phyloP scores from a whole-genome alignment of 2,113 vertebrate genomes.

The Merops nubicus region DNA sequence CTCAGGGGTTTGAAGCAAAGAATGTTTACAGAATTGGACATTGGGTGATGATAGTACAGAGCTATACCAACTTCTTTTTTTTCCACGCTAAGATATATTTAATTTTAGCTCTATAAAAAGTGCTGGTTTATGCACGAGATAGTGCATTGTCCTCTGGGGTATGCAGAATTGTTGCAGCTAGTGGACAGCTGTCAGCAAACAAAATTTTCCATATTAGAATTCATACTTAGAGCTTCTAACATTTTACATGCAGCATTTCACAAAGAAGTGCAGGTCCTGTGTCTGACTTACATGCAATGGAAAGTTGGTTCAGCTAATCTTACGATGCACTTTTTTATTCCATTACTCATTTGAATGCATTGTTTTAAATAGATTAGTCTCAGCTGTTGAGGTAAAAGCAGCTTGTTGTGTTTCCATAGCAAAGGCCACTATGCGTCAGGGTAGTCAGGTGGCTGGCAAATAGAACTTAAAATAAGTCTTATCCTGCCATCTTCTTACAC shows the following conservation, averaged over 20 bases:
- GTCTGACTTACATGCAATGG: neutral
- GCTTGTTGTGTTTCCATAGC: slow-evolving; percentile 60
- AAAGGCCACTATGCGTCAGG: slow-evolving; percentile 1
- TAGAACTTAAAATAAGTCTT: neutral
- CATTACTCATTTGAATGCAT: neutral
- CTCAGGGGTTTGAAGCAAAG: neutral
- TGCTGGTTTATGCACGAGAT: neutral
- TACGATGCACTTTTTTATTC: neutral
- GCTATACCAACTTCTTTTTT: neutral
- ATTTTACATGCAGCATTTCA: no score
- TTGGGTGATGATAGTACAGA: neutral
- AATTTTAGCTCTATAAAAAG: neutral
- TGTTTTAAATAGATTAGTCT: slow-evolving; percentile 60
- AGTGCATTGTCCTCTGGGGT: neutral
- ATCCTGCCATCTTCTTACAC: neutral
- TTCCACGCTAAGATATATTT: neutral
- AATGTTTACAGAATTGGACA: neutral
- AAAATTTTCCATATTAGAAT: neutral
- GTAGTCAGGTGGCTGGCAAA: neutral
- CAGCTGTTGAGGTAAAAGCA: slow-evolving; percentile 46
- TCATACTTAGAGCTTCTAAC: no score
- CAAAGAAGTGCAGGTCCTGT: neutral
- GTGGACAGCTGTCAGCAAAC: neutral
- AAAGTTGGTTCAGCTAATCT: neutral
- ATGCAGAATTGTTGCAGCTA: neutral